phyloP scores from a whole-genome alignment of 2,797 vertebrate genomes.

The Sebastes iracundus region DNA sequence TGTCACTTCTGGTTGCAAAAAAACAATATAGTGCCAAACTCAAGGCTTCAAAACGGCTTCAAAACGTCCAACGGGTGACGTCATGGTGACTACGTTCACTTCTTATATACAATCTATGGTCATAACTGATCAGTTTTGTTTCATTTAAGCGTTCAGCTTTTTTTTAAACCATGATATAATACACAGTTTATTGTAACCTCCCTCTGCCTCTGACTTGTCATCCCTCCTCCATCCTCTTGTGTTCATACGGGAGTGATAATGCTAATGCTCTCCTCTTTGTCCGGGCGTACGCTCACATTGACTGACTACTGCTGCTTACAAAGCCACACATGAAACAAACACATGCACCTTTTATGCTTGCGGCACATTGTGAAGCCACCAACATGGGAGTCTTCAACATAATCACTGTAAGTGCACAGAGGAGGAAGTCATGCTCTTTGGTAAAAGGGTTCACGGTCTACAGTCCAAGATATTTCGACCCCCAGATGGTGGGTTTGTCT shows the following conservation, averaged over 20 bases:
- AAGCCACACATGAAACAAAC: constrained; percentile 11
- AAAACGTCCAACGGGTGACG: too few relatives aligned
- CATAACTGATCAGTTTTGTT: neutral
- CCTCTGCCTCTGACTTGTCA: neutral
- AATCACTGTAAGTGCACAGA: constrained; percentile 27
- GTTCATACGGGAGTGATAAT: neutral
- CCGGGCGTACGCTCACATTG: neutral
- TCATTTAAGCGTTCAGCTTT: neutral
- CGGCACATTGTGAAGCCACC: constrained; percentile 5
- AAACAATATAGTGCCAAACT: too few relatives aligned
- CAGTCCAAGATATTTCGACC: constrained; percentile 37
- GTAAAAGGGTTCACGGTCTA: constrained; percentile 51
- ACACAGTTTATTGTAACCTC: neutral
- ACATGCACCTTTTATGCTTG: neutral
- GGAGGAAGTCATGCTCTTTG: constrained; percentile 32
- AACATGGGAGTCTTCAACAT: constrained; percentile 6
- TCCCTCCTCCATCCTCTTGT: neutral
- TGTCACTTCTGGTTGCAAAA: too few relatives aligned
- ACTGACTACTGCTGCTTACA: neutral
- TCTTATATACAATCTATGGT: too few relatives aligned
- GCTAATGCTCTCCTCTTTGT: neutral
- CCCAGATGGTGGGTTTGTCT: neutral
- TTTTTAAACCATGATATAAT: neutral
- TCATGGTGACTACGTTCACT: accelerated
- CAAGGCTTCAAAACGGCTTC: too few relatives aligned